Evolutionary conservation across 23 tunicate genomes (phyloP), one percentile per base, ranked within the genome.

Genomic region (Trididemnum clinides): DNA sequence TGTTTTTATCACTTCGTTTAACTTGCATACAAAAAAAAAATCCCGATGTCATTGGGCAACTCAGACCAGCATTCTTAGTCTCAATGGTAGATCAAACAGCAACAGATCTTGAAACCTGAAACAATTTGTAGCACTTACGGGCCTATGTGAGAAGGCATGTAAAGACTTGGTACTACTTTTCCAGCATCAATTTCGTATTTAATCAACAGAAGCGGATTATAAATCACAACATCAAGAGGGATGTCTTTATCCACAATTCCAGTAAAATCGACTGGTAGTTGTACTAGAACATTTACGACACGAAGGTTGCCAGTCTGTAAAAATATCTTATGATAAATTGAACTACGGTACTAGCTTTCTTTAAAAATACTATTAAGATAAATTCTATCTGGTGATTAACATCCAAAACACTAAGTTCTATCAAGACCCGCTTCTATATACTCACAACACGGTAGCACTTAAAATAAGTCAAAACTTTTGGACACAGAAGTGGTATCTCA

Each of bases 161-260:
- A 92, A 0, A 88, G 83, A 22, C 34, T 59, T 7, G 97, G 90
- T 34, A 81, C 80, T 15, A 79, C 70, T 59, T 88, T 92, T 6
- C 82, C 72, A 30, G 79, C 51, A 32, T 88, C 86, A 20, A 76
- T 10, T 31, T 83, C 86, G 50, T 28, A 49, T 39, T 84, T 90
- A 33, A 92, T 65, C 50, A 87, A 69, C 75, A 92, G 35, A 22
- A 92, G 79, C 20, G 97, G 97, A 69, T 54, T 85, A 34, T 82
- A 76, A 29, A 92, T 88, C 1, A 78, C 28, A 0, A 50, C 70
- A 69, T 92, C 97, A 12, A 58, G 70, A 19, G 95, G 89, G 18
- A 77, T 12, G 51, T 62, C 74, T 1, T 57, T 33, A 4, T 73
- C 82, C 25, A 51, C 59, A 34, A 85, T 38, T n/a, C 39, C 22